phyloP scores from a whole-genome alignment of 2,888 invertebrate species.

The Octonoba sinensis region DNA sequence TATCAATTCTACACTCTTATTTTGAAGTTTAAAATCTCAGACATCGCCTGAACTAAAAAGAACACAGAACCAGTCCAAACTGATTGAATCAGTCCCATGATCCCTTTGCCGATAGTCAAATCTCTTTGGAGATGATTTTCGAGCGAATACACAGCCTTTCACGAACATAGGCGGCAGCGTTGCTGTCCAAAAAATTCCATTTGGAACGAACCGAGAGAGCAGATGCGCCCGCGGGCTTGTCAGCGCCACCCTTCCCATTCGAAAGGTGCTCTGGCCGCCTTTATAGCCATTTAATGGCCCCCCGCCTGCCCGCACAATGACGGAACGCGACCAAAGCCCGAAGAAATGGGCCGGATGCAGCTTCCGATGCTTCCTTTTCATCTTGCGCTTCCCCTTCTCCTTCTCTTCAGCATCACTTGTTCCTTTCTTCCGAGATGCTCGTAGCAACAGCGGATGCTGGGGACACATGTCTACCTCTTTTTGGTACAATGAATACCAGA shows the following conservation, averaged over 20 bases:
- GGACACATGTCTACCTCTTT: no score
- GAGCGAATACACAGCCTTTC: background rate
- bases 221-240: constrained; percentile 31
- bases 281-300: constrained; percentile 57
- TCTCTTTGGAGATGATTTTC: no score
- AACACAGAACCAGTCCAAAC: no score
- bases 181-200: constrained; percentile 26
- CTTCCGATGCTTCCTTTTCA: constrained; percentile 41
- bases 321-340: background rate
- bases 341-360: constrained; percentile 51
- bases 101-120: no score
- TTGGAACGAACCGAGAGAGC: constrained; percentile 13
- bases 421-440: constrained; percentile 20
- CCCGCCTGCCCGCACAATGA: constrained; percentile 26
- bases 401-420: constrained; percentile 43
- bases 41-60: no score
- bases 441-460: no score
- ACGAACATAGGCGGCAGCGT: constrained; percentile 4
- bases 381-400: constrained; percentile 16
- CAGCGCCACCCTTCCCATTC: constrained; percentile 28
- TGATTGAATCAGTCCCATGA: no score
- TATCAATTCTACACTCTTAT: no score
- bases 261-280: constrained; percentile 39
- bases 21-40: no score
- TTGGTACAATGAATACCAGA: no score